Evolutionary conservation across 2,797 vertebrate genomes (phyloP), one percentile per base, ranked within the genome.

Genomic region (Spatula clypeata): DNA sequence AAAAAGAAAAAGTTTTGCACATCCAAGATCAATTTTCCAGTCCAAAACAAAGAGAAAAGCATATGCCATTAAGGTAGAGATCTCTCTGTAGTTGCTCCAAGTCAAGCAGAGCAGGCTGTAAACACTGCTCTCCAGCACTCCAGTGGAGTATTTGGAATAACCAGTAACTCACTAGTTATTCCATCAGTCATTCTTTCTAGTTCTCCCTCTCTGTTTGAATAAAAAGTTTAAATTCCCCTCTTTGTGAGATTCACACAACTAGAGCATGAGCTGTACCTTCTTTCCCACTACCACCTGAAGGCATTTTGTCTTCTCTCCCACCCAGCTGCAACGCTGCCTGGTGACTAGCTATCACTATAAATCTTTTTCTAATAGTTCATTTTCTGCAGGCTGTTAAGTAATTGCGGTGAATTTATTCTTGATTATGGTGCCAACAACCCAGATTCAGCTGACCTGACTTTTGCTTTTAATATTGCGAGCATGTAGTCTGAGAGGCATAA

Each of bases 321-420:
- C 26, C 5, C 18, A 38, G 42, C 34, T 88, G 42, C 54, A 64
- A 58, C 67, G 44, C 42, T 84, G 69, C 49, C 79, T 76, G 64
- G 23, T 82, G 45, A 20, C 42, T 60, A 54, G n/a, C 54, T 58
- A 31, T 60, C 40, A 23, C 23, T 47, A 31, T 85, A 82, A 90
- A 79, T 84, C 64, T 84, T 88, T 42, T 84, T 5, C 51, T 80
- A 80, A 86, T 65, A 5, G 24, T 88, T 86, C 31, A 69, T 8
- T 70, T 88, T 83, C 57, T 86, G 36, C 83, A 84, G 82, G 16
- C 38, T 84, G 47, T 40, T 79, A 73, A 92, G 51, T 79, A 89
- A 81, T 93, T 84, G 53, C 31, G 47, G 44, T 26, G 32, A 66
- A 11, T 79, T 90, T 81, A 51, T 76, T 76, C n/a, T 23, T 0